phyloP scores from a whole-genome alignment of 2,888 invertebrate species.

The Rhagonycha fulva region DNA sequence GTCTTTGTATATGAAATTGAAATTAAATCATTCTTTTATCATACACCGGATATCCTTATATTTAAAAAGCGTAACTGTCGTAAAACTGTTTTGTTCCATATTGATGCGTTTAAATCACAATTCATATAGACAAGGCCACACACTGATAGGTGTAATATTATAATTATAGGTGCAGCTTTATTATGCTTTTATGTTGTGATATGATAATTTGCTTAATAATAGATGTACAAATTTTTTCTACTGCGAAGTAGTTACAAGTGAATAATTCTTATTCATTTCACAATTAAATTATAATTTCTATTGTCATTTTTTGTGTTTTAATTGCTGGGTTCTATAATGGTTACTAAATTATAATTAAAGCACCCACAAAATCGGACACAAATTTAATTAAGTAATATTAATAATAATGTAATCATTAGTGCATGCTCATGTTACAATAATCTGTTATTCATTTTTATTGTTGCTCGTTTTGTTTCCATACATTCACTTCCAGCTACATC shows the following conservation, averaged over 20 bases:
- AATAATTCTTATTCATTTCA: slow-evolving; percentile 18
- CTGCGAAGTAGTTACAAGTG: slow-evolving; percentile 24
- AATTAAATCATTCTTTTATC: slow-evolving; percentile 51
- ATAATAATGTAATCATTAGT: not conserved
- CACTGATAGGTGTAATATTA: slow-evolving; percentile 48
- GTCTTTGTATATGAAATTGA: slow-evolving; percentile 47
- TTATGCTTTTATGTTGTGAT: slow-evolving; percentile 46
- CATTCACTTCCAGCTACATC: not conserved
- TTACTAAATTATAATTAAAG: not conserved
- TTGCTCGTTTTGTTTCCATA: not conserved
- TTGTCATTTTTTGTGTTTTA: not conserved
- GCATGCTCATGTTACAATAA: not conserved
- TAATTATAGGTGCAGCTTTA: slow-evolving; percentile 44
- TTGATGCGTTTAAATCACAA: slow-evolving; percentile 46
- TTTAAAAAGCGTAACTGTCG: slow-evolving; percentile 47
- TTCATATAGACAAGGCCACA: slow-evolving; percentile 46
- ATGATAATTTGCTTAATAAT: slow-evolving; percentile 50
- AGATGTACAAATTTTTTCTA: slow-evolving; percentile 25
- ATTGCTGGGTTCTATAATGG: not conserved
- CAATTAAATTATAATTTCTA: not conserved
- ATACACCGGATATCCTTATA: slow-evolving; percentile 49
- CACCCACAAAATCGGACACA: not conserved
- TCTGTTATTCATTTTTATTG: not conserved
- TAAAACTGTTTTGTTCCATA: slow-evolving; percentile 48
- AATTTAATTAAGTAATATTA: not conserved